Conservation (phyloP, 2,888 invertebrate species). For the Melangyna quadrimaculata region DNA sequence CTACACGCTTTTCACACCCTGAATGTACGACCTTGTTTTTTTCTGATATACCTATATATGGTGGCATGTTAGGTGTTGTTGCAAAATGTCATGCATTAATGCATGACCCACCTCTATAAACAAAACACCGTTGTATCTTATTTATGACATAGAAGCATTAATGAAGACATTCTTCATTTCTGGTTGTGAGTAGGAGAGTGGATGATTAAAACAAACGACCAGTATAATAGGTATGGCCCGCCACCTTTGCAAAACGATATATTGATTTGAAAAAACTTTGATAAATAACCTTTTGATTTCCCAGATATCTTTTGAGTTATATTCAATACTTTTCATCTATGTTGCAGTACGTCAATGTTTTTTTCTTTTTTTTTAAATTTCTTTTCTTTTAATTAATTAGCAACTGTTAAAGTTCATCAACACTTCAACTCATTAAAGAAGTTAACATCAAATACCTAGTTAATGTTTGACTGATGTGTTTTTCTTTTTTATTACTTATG, state of each 20-base stretch:
- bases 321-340: neutral
- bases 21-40: neutral
- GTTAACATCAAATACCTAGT: neutral
- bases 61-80: constrained; percentile 31
- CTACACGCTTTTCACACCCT: neutral
- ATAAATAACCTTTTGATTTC: constrained; percentile 4
- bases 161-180: constrained; percentile 25
- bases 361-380: neutral
- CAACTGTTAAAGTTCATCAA: constrained; percentile 6
- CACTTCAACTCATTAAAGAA: neutral
- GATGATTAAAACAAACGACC: neutral
- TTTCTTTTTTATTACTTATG: neutral
- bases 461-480: neutral
- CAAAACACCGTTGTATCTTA: constrained; percentile 1
- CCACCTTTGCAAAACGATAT: neutral
- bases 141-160: constrained; percentile 9
- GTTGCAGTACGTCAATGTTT: neutral
- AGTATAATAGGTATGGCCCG: neutral
- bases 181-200: neutral
- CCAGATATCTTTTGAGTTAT: neutral
- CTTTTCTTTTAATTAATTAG: neutral
- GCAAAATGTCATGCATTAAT: constrained; percentile 41
- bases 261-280: neutral
- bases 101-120: constrained; percentile 2
- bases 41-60: neutral